Conservation (phyloP, 2,888 invertebrate species). For the Lasioglossum lativentre region DNA sequence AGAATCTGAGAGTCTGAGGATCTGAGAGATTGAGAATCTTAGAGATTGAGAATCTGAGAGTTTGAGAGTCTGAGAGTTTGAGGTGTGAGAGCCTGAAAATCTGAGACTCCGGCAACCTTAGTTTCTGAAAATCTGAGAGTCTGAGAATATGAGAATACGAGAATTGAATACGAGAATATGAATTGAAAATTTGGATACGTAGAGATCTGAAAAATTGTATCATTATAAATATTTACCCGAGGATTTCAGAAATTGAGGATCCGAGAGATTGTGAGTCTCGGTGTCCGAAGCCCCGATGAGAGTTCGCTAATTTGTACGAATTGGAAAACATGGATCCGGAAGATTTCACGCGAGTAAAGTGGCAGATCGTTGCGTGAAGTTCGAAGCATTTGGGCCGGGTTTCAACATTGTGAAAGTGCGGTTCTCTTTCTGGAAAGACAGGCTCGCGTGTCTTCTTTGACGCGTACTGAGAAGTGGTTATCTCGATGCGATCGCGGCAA, state of each 20-base stretch:
- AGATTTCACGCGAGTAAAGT: background rate
- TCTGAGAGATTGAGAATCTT: background rate
- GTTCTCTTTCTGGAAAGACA: constrained; percentile 32
- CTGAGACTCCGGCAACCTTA: no score
- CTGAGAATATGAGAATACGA: no score
- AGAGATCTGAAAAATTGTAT: no score
- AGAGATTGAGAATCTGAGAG: background rate
- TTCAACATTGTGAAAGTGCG: constrained; percentile 42
- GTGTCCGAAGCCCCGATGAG: background rate
- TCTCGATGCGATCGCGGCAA: background rate
- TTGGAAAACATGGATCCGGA: background rate
- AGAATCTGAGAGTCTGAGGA: no score
- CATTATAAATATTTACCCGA: background rate
- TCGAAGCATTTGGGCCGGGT: constrained; percentile 34
- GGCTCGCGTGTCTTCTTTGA: constrained; percentile 33
- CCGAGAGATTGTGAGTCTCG: no score
- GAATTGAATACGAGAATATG: no score
- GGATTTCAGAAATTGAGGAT: no score
- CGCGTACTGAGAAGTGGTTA: background rate
- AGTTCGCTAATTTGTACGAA: background rate
- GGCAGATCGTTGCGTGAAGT: constrained; percentile 5
- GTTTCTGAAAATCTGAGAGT: no score
- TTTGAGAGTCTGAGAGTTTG: background rate
- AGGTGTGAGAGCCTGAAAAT: no score
- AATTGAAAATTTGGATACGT: background rate